Evolutionary conservation across 2,113 vertebrate species (phyloP).

Genomic region (Genyomyrus donnyi): DNA sequence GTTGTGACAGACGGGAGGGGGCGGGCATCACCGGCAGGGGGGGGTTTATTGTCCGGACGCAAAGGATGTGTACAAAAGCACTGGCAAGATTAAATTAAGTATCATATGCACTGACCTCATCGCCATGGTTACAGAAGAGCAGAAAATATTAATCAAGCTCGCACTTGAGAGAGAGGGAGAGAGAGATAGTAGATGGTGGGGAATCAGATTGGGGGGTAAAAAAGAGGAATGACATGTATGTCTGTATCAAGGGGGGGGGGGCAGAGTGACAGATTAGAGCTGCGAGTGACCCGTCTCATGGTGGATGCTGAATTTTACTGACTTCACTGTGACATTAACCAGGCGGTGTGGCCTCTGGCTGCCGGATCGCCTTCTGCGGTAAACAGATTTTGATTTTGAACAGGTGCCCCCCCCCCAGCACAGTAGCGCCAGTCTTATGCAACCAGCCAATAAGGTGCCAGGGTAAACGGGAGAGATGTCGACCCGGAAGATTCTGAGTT

Average conservation of each 20-base stretch:
- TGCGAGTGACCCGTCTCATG: not conserved
- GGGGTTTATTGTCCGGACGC: constrained; percentile 65
- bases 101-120: constrained; percentile 98
- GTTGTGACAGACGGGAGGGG: constrained; percentile 34
- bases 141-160: constrained; percentile 98
- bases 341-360: not conserved
- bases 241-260: not conserved
- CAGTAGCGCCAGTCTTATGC: not conserved
- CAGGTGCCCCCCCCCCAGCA: not conserved
- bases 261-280: constrained; percentile 29
- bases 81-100: constrained; percentile 99
- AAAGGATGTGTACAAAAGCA: constrained; percentile 71
- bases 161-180: constrained; percentile 49
- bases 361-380: not conserved
- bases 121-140: constrained; percentile 98
- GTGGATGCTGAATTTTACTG: not conserved
- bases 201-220: constrained; percentile 36
- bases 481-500: not conserved
- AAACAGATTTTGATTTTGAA: too few species aligned
- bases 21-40: constrained; percentile 57
- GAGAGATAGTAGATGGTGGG: constrained; percentile 24
- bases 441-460: not conserved
- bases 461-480: not conserved
- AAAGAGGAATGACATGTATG: constrained; percentile 18
- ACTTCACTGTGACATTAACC: not conserved